Evolutionary conservation across 2,797 vertebrate species (phyloP).

Genomic region (Okamejei kenojei): DNA sequence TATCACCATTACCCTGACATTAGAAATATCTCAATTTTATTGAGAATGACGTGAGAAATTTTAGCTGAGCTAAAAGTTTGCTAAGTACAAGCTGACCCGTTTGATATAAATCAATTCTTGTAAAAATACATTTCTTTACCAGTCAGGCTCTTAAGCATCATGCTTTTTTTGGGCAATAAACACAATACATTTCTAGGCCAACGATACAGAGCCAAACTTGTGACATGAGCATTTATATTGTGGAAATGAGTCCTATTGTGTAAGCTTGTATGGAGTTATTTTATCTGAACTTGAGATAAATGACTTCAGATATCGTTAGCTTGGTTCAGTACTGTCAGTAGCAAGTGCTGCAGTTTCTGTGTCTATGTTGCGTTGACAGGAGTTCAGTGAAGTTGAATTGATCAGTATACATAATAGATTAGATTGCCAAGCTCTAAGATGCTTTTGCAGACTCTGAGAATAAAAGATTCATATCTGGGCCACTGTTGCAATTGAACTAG

Average conservation of each 20-base stretch:
- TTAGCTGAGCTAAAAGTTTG: too few relatives aligned
- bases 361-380: not conserved
- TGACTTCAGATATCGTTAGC: not conserved
- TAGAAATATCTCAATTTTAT: too few relatives aligned
- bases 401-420: conserved; percentile 14
- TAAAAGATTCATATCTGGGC: not conserved
- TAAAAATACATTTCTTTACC: not conserved
- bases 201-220: not conserved
- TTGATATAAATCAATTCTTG: not conserved
- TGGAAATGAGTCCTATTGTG: not conserved
- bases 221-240: not conserved
- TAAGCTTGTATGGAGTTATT: not conserved
- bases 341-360: not conserved
- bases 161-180: not conserved
- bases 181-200: not conserved
- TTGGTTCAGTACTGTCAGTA: not conserved
- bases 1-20: too few relatives aligned
- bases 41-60: too few relatives aligned
- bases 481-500: not conserved
- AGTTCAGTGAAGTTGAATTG: conserved; percentile 7
- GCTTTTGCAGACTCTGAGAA: not conserved
- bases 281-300: not conserved
- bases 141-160: not conserved
- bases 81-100: not conserved
- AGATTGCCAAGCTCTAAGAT: not conserved